phyloP scores from a whole-genome alignment of 2,888 invertebrate species.

The Silvanus unidentatus region DNA sequence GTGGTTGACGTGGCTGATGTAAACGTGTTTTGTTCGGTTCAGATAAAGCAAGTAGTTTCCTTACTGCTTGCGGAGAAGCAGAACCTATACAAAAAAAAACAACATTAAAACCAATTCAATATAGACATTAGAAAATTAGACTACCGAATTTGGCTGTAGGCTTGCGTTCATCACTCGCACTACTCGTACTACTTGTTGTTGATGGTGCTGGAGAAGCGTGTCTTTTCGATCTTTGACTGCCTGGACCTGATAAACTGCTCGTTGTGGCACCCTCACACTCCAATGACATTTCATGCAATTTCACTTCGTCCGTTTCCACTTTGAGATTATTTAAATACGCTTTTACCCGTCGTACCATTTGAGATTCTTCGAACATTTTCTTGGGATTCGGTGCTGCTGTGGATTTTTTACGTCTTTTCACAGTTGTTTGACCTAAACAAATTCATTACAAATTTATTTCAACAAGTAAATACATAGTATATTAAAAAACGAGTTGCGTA shows the following conservation, averaged over 20 bases:
- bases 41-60: constrained; percentile 88
- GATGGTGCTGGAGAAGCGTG: constrained; percentile 92
- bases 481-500: no score
- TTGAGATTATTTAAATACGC: constrained; percentile 91
- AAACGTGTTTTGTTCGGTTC: constrained; percentile 84
- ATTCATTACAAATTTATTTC: no score
- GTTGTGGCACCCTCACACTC: constrained; percentile 73
- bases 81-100: no score
- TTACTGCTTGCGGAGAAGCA: constrained; percentile 93
- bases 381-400: constrained; percentile 90
- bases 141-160: constrained; percentile 61
- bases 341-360: constrained; percentile 96
- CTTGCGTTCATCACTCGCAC: constrained; percentile 69
- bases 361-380: constrained; percentile 98
- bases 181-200: constrained; percentile 86
- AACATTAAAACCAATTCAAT: constrained; percentile 7
- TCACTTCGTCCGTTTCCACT: constrained; percentile 86
- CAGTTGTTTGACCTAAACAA: constrained; percentile 71
- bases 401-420: constrained; percentile 84
- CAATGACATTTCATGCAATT: constrained; percentile 79
- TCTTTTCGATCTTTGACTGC: constrained; percentile 55
- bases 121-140: constrained; percentile 11
- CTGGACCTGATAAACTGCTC: constrained; percentile 43
- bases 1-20: constrained; percentile 72
- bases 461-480: no score